phyloP scores from a whole-genome alignment of 2,113 vertebrate genomes.

The Haemorhous mexicanus region DNA sequence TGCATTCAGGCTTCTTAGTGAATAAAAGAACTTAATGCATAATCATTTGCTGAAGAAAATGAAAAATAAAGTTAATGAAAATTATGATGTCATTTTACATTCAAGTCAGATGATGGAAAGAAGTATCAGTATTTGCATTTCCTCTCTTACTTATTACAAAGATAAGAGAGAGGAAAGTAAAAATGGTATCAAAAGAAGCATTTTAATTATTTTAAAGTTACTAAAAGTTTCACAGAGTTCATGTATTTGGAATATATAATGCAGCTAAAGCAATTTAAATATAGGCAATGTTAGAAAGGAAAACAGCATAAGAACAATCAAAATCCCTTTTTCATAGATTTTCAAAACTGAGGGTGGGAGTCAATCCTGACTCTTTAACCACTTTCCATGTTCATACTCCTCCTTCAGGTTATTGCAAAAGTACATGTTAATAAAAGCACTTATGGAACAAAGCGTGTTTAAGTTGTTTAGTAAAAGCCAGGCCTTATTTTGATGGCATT shows the following conservation, averaged over 20 bases:
- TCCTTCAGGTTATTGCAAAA: not conserved
- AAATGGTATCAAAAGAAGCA: not conserved
- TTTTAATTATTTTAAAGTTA: not conserved
- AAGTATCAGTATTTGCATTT: not conserved
- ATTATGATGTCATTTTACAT: not conserved
- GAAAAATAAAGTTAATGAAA: not conserved
- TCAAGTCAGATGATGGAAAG: not conserved
- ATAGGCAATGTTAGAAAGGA: not conserved
- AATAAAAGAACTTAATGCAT: not conserved
- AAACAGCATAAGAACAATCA: not conserved
- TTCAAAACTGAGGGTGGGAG: not conserved
- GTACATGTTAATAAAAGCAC: not conserved
- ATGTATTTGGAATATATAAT: not conserved
- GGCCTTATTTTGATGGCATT: not conserved
- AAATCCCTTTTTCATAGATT: not conserved
- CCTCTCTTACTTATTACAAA: not conserved
- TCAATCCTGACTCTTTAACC: not conserved
- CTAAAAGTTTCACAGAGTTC: not conserved
- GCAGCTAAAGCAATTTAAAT: not conserved
- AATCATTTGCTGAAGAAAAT: not conserved
- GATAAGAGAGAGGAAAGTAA: not conserved
- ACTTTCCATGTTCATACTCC: not conserved
- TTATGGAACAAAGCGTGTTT: fast-evolving
- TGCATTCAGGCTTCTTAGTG: not conserved
- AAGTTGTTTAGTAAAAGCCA: not conserved